These are phyloP conservation scores for Brachypteracias leptosomus DNA, from an alignment of 2,113 vertebrate species.

Conservation along the genomic window DNA sequence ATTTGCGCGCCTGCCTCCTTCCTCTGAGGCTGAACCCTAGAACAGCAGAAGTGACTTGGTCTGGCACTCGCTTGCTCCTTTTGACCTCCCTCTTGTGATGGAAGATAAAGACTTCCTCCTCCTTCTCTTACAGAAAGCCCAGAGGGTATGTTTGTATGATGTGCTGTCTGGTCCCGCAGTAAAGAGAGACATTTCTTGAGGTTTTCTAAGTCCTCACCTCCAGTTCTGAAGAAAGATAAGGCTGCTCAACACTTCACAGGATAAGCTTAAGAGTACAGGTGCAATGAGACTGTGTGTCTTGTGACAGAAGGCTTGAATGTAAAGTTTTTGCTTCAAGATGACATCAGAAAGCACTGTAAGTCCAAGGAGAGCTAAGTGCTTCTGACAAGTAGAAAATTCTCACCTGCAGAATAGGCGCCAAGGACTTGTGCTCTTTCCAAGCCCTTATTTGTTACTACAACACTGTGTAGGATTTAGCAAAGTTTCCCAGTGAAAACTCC, in stretches of 20 bases:
- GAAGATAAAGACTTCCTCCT: background rate
- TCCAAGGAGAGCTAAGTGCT: background rate
- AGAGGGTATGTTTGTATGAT: background rate
- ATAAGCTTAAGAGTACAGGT: constrained; percentile 8
- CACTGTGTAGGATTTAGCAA: background rate
- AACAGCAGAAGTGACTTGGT: background rate
- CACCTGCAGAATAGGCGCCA: background rate
- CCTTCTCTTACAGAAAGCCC: background rate
- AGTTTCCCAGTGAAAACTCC: background rate
- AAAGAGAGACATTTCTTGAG: background rate
- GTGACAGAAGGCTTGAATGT: background rate
- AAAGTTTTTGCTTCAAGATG: background rate
- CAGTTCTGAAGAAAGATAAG: background rate
- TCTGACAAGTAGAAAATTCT: constrained; percentile 1
- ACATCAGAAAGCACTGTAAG: background rate
- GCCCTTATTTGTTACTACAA: background rate
- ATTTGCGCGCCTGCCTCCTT: constrained; percentile 9
- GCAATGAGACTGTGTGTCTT: background rate
- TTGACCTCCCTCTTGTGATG: constrained; percentile 4
- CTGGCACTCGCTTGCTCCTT: background rate
- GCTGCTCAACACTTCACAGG: background rate
- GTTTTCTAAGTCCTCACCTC: background rate
- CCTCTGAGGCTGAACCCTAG: background rate
- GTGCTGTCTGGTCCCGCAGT: background rate
- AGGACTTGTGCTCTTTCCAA: background rate